Conservation (phyloP, 2,888 invertebrate genomes). For the Melinaea marsaeus region DNA sequence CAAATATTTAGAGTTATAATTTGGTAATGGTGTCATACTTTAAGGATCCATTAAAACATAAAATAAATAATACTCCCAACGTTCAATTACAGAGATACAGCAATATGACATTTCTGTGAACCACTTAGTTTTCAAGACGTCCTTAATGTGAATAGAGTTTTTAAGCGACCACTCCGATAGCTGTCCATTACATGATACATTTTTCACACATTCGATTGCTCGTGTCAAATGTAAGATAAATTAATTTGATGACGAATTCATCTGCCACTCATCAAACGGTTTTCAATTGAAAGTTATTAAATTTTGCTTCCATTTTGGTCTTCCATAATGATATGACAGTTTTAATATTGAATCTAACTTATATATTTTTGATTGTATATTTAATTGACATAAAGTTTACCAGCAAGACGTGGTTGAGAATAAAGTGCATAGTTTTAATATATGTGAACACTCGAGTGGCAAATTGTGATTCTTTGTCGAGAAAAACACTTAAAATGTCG, state of each 20-base stretch:
- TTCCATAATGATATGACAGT: neutral
- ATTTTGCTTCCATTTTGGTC: neutral
- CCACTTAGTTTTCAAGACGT: conserved; percentile 18
- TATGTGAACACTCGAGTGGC: conserved; percentile 35
- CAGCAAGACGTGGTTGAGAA: neutral
- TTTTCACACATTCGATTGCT: conserved; percentile 28
- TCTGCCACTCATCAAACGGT: conserved; percentile 3
- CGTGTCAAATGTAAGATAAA: conserved; percentile 25
- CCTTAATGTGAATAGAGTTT: conserved; percentile 21
- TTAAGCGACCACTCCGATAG: conserved; percentile 13
- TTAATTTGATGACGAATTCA: conserved; percentile 19
- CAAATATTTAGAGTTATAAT: too few species aligned
- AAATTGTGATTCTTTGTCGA: conserved; percentile 36
- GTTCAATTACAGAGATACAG: too few species aligned
- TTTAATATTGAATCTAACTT: neutral
- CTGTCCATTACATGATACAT: conserved; percentile 15
- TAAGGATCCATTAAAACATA: too few species aligned
- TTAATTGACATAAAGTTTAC: neutral
- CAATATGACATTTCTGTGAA: neutral
- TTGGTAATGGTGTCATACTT: too few species aligned
- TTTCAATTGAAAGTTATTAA: conserved; percentile 1
- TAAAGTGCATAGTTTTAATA: conserved; percentile 22
- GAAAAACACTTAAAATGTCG: conserved; percentile 38
- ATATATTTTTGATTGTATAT: neutral
- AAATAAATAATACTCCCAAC: too few species aligned